Percentiles rank a stretch among this genome's conserved stretches.
These are phyloP conservation scores for Rhopalosiphum nymphaeae DNA, from an alignment of 2,888 invertebrate genomes.

Conservation along the genomic window DNA sequence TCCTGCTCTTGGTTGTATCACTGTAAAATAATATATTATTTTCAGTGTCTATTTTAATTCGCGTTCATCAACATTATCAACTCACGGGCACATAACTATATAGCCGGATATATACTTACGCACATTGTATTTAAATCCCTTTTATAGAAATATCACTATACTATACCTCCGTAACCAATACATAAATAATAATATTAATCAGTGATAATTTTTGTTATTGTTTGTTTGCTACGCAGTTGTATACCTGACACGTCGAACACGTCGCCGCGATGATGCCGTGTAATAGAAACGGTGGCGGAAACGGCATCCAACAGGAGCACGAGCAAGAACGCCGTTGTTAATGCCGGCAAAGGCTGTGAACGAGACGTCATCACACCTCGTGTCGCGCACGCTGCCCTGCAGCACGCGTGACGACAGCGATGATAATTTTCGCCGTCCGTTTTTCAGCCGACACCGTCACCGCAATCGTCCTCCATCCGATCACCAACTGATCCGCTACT, in stretches of 20 bases:
- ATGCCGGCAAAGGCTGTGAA: no score
- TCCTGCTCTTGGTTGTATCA: no score
- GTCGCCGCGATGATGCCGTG: conserved; percentile 76
- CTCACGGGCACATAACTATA: not conserved
- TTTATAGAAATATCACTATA: not conserved
- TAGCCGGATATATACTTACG: not conserved
- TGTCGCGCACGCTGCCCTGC: not conserved
- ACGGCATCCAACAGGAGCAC: conserved; percentile 68
- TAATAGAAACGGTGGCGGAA: conserved; percentile 73
- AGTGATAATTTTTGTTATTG: not conserved
- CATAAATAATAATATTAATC: not conserved
- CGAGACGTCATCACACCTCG: not conserved
- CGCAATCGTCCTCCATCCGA: conserved; percentile 1
- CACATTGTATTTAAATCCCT: not conserved
- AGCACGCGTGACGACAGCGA: not conserved
- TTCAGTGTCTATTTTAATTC: no score
- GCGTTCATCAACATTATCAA: not conserved
- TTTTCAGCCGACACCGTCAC: not conserved
- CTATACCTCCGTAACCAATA: not conserved
- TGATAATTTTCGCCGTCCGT: not conserved
- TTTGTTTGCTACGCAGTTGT: not conserved
- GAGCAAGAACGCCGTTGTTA: not conserved
- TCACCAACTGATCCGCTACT: not conserved
- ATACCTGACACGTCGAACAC: conserved; percentile 74
- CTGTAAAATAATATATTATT: no score